phyloP scores from a whole-genome alignment of 1,140 invertebrate genomes.

The Neuroterus valhalla region DNA sequence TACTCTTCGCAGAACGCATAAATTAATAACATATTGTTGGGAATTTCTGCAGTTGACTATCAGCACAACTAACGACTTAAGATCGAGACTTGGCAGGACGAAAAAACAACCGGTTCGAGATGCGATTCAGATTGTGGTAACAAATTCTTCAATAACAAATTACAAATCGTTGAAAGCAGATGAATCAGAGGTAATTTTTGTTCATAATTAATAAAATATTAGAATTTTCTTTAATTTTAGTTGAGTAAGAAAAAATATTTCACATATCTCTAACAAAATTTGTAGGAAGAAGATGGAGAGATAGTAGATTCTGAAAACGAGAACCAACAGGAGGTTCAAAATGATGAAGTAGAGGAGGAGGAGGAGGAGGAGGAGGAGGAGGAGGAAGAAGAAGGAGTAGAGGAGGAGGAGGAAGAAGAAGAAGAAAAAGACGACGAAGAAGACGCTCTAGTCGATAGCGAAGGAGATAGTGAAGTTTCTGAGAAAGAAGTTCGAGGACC shows the following conservation, averaged over 20 bases:
- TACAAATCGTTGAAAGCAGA: conserved; percentile 36
- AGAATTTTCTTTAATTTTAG: no score
- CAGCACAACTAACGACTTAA: conserved; percentile 56
- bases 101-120: conserved; percentile 49
- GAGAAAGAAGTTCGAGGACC: conserved; percentile 71
- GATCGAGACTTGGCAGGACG: conserved; percentile 53
- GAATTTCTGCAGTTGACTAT: neutral
- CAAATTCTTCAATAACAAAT: conserved; percentile 57
- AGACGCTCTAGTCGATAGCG: conserved; percentile 41
- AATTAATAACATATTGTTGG: no score
- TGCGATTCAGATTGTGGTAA: conserved; percentile 68
- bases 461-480: conserved; percentile 58
- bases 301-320: conserved; percentile 47
- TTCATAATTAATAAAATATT: neutral
- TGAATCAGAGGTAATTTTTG: conserved; percentile 49
- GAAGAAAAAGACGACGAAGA: conserved; percentile 37
- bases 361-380: conserved; percentile 53
- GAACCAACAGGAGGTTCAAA: conserved; percentile 51
- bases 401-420: conserved; percentile 46
- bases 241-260: neutral
- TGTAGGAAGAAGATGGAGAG: conserved; percentile 54
- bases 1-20: no score
- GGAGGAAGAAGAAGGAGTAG: conserved; percentile 52
- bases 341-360: conserved; percentile 52
- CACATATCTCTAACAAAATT: neutral